phyloP scores from a whole-genome alignment of 2,888 invertebrate species.

The Morpho helenor region DNA sequence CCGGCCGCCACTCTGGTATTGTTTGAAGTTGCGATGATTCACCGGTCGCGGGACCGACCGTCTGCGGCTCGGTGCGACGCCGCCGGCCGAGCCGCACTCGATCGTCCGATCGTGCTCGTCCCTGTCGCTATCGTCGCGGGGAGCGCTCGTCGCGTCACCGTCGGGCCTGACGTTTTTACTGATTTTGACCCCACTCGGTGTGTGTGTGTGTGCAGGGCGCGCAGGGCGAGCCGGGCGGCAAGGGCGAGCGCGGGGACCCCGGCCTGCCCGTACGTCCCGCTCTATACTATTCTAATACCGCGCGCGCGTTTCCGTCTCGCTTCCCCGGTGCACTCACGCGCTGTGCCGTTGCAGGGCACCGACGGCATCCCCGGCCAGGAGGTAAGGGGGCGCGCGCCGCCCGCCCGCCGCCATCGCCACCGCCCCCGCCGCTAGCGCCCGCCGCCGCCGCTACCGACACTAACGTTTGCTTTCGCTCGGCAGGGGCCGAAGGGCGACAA shows the following conservation, averaged over 20 bases:
- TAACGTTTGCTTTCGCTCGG: slow-evolving; percentile 51
- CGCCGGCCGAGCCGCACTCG: too few relatives aligned
- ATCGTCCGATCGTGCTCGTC: too few relatives aligned
- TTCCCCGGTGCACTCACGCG: not conserved
- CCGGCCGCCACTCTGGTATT: too few relatives aligned
- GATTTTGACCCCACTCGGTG: not conserved
- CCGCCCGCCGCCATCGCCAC: not conserved
- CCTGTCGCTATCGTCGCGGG: too few relatives aligned
- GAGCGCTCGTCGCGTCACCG: too few relatives aligned
- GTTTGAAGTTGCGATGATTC: too few relatives aligned
- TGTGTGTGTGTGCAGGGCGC: slow-evolving; percentile 87
- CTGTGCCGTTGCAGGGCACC: slow-evolving; percentile 85
- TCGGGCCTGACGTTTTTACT: too few relatives aligned
- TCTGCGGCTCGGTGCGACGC: too few relatives aligned
- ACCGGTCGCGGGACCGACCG: too few relatives aligned
- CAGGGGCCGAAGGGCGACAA: slow-evolving; percentile 94
- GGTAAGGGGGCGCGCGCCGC: slow-evolving; percentile 71
- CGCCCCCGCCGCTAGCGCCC: not conserved
- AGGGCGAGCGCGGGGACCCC: slow-evolving; percentile 95
- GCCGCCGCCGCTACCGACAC: not conserved
- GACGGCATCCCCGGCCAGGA: slow-evolving; percentile 96
- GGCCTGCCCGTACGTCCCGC: slow-evolving; percentile 90
- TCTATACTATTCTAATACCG: not conserved
- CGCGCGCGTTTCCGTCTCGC: slow-evolving; percentile 5
- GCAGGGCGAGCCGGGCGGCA: slow-evolving; percentile 94